A percentile compares a stretch with the other conserved stretches of the same genome.
Evolutionary conservation across 2,113 vertebrate genomes (phyloP).

Genomic region (Ammospiza caudacuta): DNA sequence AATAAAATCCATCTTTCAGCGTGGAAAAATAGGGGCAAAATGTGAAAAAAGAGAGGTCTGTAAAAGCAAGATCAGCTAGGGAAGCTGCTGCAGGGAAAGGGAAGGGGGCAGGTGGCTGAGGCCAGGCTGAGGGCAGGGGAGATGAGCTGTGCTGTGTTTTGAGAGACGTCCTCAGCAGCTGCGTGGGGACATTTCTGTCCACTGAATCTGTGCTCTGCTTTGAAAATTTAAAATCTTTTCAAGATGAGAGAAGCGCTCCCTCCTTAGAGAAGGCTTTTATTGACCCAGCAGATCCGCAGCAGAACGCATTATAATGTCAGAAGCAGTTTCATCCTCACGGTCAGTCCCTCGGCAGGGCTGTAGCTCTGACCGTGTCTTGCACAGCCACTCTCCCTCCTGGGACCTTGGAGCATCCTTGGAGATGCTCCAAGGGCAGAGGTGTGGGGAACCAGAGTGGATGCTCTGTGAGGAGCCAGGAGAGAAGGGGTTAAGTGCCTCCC

Average conservation of each 20-base stretch:
- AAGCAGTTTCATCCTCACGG: neutral
- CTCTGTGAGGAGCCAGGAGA: neutral
- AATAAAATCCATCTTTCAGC: neutral
- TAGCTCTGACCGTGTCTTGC: rapidly evolving
- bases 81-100: neutral
- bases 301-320: neutral
- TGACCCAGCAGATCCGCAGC: neutral
- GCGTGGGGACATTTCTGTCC: neutral
- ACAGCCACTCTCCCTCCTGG: neutral
- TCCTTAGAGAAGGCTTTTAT: neutral
- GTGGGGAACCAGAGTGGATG: rapidly evolving
- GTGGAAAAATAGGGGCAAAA: neutral
- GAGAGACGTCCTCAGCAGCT: neutral
- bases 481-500: neutral
- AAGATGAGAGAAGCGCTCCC: neutral
- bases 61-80: neutral
- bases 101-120: neutral
- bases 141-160: neutral
- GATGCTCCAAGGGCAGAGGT: neutral
- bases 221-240: slow-evolving; percentile 10
- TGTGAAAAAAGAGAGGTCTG: neutral
- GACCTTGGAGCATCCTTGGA: rapidly evolving
- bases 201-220: neutral
- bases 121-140: neutral
- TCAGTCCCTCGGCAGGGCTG: neutral